Conservation (phyloP, 2,888 invertebrate genomes). For the Linnaemya vulpina region DNA sequence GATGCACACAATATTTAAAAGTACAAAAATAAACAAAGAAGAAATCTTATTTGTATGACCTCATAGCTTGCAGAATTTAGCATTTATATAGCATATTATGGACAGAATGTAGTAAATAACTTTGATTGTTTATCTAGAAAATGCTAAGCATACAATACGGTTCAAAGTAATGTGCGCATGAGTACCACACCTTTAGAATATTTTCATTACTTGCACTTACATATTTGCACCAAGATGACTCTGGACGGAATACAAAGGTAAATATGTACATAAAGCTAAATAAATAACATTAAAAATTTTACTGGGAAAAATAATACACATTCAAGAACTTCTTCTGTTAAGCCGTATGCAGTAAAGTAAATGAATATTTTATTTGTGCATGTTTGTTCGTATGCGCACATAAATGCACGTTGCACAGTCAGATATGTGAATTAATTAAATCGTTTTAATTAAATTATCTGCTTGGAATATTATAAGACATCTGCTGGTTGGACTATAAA, state of each 20-base stretch:
- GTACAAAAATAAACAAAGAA: background rate
- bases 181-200: slow-evolving; percentile 63
- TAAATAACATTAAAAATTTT: slow-evolving; percentile 61
- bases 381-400: background rate
- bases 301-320: slow-evolving; percentile 46
- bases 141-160: slow-evolving; percentile 21
- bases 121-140: slow-evolving; percentile 62
- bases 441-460: background rate
- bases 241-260: slow-evolving; percentile 40
- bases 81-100: slow-evolving; percentile 34
- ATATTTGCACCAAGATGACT: slow-evolving; percentile 53
- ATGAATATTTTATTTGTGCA: slow-evolving; percentile 29
- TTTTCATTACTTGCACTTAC: slow-evolving; percentile 33
- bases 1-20: background rate
- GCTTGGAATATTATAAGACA: background rate
- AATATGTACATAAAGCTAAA: slow-evolving; percentile 53
- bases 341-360: slow-evolving; percentile 23
- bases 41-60: slow-evolving; percentile 40
- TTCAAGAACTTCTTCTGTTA: slow-evolving; percentile 42
- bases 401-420: slow-evolving; percentile 1
- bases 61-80: slow-evolving; percentile 44
- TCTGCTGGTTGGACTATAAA: too few relatives aligned
- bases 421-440: slow-evolving; percentile 26
- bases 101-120: slow-evolving; percentile 55
- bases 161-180: slow-evolving; percentile 65